Conservation (phyloP, 1,140 invertebrate species). For the Nephotettix cincticeps region DNA sequence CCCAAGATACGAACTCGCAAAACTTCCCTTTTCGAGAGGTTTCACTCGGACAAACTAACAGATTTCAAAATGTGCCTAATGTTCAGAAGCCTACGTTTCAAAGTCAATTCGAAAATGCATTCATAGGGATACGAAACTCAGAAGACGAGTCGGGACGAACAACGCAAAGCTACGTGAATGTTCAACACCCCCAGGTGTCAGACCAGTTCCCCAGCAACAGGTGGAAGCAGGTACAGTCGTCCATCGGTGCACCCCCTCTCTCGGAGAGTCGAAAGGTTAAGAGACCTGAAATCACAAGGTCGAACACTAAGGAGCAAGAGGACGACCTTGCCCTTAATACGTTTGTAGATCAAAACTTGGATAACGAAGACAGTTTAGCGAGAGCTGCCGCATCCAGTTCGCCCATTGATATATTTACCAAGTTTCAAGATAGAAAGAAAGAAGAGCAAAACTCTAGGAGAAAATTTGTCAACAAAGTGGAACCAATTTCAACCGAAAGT, state of each 20-base stretch:
- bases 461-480: background rate
- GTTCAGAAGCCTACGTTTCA: constrained; percentile 29
- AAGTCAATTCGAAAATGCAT: constrained; percentile 25
- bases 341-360: constrained; percentile 26
- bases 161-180: constrained; percentile 30
- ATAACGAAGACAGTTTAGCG: constrained; percentile 23
- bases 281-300: background rate
- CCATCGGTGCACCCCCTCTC: background rate
- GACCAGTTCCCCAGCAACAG: constrained; percentile 33
- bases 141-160: constrained; percentile 28
- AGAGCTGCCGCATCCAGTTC: constrained; percentile 11
- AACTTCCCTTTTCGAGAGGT: constrained; percentile 8
- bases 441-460: background rate
- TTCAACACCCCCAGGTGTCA: constrained; percentile 32
- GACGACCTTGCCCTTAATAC: constrained; percentile 2
- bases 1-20: constrained; percentile 5
- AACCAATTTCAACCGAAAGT: background rate
- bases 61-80: constrained; percentile 16
- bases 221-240: constrained; percentile 30
- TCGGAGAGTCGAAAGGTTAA: background rate
- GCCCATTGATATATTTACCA: constrained; percentile 19
- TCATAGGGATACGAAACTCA: constrained; percentile 17
- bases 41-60: background rate
- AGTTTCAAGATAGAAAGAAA: constrained; percentile 15
- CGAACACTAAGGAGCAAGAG: background rate